A percentile compares a stretch with the other conserved stretches of the same genome.
These are phyloP conservation scores for Drosophila putrida DNA, from an alignment of 2,888 invertebrate species.

Conservation along the genomic window DNA sequence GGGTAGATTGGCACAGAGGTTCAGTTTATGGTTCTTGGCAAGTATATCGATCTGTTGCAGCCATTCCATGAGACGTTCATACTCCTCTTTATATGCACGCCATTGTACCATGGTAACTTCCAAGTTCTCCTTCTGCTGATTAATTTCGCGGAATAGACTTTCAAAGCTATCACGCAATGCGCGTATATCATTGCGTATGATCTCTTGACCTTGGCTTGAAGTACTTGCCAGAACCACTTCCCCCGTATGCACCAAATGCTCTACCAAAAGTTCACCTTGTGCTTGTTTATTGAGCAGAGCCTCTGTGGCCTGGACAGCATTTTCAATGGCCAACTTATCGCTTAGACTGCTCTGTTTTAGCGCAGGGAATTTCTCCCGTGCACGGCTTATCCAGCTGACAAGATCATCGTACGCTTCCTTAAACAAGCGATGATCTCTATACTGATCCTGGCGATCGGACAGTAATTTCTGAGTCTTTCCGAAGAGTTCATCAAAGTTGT, in stretches of 20 bases:
- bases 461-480: conserved; percentile 92
- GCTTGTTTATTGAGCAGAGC: conserved; percentile 94
- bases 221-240: conserved; percentile 94
- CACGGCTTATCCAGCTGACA: conserved; percentile 94
- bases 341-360: conserved; percentile 93
- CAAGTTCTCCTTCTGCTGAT: conserved; percentile 93
- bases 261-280: conserved; percentile 94
- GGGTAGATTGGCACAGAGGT: conserved; percentile 90
- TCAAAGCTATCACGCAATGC: conserved; percentile 94
- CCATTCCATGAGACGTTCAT: conserved; percentile 96
- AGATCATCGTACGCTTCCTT: conserved; percentile 97
- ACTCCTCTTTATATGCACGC: conserved; percentile 97
- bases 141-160: conserved; percentile 93
- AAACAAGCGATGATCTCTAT: conserved; percentile 94
- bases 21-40: conserved; percentile 95
- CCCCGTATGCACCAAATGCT: conserved; percentile 94
- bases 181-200: conserved; percentile 94
- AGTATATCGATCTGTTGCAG: conserved; percentile 96
- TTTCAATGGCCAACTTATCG: conserved; percentile 95
- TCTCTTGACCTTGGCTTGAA: conserved; percentile 91
- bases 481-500: conserved; percentile 92
- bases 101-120: conserved; percentile 93
- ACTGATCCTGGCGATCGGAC: conserved; percentile 93
- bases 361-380: conserved; percentile 95
- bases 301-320: conserved; percentile 94